Evolutionary conservation across 1,140 invertebrate genomes (phyloP).

Genomic region (Pogonomyrmex barbatus): DNA sequence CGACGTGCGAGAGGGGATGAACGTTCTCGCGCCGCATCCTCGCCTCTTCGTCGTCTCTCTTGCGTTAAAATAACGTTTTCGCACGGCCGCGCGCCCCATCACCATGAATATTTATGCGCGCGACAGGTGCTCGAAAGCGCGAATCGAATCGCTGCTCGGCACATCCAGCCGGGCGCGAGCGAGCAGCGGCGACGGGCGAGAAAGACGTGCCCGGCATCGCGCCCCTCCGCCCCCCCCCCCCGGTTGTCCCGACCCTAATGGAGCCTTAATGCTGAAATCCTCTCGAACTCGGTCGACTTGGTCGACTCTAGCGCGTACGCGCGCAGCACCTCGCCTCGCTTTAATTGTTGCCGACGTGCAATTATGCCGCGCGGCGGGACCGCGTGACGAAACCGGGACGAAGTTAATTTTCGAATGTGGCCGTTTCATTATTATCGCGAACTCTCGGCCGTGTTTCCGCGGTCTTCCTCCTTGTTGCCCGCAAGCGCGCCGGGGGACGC

Average conservation of each 20-base stretch:
- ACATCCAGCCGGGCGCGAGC: neutral
- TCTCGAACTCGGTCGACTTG: conserved; percentile 6
- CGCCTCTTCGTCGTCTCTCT: neutral
- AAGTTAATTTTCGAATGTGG: conserved; percentile 58
- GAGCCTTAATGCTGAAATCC: conserved; percentile 21
- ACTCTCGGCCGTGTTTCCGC: conserved; percentile 1
- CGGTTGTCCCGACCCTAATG: conserved; percentile 14
- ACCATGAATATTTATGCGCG: conserved; percentile 45
- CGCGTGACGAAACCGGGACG: conserved; percentile 41
- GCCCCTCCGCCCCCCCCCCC: too few relatives aligned
- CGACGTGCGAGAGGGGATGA: neutral
- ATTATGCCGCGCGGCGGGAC: conserved; percentile 34
- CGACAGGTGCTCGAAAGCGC: conserved; percentile 46
- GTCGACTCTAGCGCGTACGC: too few relatives aligned
- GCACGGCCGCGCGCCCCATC: conserved; percentile 8
- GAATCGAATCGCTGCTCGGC: neutral
- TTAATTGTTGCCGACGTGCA: conserved; percentile 39
- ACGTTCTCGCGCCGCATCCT: neutral
- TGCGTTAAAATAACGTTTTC: conserved; percentile 17
- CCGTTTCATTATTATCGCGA: conserved; percentile 55
- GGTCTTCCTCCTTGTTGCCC: conserved; percentile 29
- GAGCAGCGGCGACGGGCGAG: neutral
- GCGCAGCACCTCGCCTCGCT: neutral
- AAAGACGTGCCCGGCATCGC: conserved; percentile 31
- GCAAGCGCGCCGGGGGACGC: neutral